Evolutionary conservation across 2,797 vertebrate genomes (phyloP), one percentile per base, ranked within the genome.

Genomic region (Uromys caudimaculatus): DNA sequence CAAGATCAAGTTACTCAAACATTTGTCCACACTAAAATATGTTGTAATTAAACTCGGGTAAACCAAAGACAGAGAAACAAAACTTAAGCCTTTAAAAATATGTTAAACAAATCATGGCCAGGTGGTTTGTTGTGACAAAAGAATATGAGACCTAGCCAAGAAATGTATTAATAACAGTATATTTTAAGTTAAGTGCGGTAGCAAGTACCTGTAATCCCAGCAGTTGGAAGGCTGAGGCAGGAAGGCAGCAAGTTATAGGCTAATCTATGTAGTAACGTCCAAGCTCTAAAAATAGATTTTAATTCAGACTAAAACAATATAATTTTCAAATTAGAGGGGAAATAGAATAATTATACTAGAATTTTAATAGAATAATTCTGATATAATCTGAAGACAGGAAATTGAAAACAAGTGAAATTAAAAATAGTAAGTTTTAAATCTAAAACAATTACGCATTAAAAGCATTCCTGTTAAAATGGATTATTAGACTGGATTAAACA

Each of bases 371-470:
- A 89, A 69, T 90, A 82, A 90, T 87, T 86, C 23, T 92, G 89
- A 89, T 52, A 29, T 3, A 92, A 82, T 71, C 67, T 62, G 67
- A 91, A 92, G 38, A 64, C n/a, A 90, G 77, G 75, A 76, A 41
- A 95, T 8, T 91, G 84, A 84, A 50, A 83, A 35, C 19, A 91
- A 24, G 0, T 79, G 5, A 56, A 78, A 91, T 32, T 73, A 56
- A 95, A 96, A 93, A 13, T 44, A 87, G 27, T 79, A 89, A 93
- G 29, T 88, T 11, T 93, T 91, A 91, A 91, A 35, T 75, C 27
- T 17, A 93, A 85, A 89, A 12, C 38, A 97, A 41, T 77, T 93
- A 88, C 44, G 85, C 16, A 83, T 83, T 23, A 91, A 93, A 93
- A 32, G 2, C 71, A 47, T 7, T 62, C 44, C 27, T 73, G 13